These are phyloP conservation scores for Stegodyphus mimosarum DNA, from an alignment of 1,140 invertebrate genomes.

Conservation along the genomic window DNA sequence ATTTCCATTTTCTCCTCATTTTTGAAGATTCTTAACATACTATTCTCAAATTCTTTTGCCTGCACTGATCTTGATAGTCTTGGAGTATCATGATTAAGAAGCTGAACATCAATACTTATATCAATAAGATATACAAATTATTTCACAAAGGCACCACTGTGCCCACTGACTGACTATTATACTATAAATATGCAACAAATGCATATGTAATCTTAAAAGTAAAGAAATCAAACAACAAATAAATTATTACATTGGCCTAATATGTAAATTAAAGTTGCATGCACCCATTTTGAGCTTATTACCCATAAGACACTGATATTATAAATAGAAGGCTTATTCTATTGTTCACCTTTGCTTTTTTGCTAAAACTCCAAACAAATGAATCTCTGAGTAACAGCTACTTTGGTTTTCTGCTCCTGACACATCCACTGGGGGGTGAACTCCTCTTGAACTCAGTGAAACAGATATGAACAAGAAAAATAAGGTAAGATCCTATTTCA, in stretches of 20 bases:
- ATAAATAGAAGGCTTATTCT: conserved; percentile 42
- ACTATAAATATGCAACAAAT: too few species aligned
- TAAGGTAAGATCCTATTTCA: not conserved
- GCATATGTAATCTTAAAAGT: too few species aligned
- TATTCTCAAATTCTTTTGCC: too few species aligned
- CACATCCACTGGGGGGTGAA: not conserved
- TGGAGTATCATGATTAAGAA: too few species aligned
- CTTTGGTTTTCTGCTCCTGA: not conserved
- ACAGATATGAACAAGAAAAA: conserved; percentile 11
- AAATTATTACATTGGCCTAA: not conserved
- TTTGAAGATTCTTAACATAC: too few species aligned
- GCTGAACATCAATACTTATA: too few species aligned
- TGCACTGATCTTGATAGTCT: too few species aligned
- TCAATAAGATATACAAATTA: too few species aligned
- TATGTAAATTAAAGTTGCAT: conserved; percentile 14
- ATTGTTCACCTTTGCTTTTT: not conserved
- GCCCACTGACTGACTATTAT: too few species aligned
- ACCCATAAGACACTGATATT: conserved; percentile 45
- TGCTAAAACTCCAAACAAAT: not conserved
- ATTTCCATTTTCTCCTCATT: too few species aligned
- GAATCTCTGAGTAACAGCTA: not conserved
- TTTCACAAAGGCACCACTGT: too few species aligned
- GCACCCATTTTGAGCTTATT: conserved; percentile 52
- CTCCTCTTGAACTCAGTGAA: conserved; percentile 24
- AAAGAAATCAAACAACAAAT: too few species aligned